Evolutionary conservation across 2,888 invertebrate species (phyloP), one percentile per base, ranked within the genome.

Genomic region (Pharmacophagus antenor): DNA sequence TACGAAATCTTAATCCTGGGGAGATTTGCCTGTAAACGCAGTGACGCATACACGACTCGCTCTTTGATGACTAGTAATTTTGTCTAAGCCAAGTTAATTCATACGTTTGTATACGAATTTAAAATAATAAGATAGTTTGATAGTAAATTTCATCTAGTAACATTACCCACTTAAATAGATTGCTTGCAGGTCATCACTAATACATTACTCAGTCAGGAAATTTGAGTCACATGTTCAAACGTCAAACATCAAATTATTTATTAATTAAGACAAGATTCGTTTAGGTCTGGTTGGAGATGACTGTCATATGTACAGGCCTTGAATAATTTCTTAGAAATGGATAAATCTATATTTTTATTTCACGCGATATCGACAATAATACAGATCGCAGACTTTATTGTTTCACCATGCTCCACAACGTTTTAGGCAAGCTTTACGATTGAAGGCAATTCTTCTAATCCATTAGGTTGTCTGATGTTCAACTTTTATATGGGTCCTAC

Each of bases 401-500:
- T 82, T 81, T 76, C 73, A 73, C 72, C 81, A 80, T 78, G 76
- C 79, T 70, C 69, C 74, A 75, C 73, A 79, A 79, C 80, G 80
- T 78, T 78, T 76, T 74, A 73, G 81, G 73, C 76, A 65, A 74
- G 66, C 77, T 84, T 84, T 84, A 85, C 83, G 84, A 83, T 84
- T 84, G 82, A 71, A 81, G 78, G 84, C 85, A 86, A 84, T 87
- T 85, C 84, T 86, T 87, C 84, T 89, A 90, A 90, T 90, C 88
- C 89, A 90, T 90, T 89, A 88, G 84, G 75, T 77, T 74, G 81
- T 85, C 83, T 84, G 81, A 85, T 85, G 84, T 84, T 85, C 83
- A 84, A 86, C 77, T 88, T 89, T 90, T 88, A 90, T 88, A 81
- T 77, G 81, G 79, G 74, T 81, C 85, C 84, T 84, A 88, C 86